Evolutionary conservation across 2,797 vertebrate genomes (phyloP).

Genomic region (Myripristis murdjan): DNA sequence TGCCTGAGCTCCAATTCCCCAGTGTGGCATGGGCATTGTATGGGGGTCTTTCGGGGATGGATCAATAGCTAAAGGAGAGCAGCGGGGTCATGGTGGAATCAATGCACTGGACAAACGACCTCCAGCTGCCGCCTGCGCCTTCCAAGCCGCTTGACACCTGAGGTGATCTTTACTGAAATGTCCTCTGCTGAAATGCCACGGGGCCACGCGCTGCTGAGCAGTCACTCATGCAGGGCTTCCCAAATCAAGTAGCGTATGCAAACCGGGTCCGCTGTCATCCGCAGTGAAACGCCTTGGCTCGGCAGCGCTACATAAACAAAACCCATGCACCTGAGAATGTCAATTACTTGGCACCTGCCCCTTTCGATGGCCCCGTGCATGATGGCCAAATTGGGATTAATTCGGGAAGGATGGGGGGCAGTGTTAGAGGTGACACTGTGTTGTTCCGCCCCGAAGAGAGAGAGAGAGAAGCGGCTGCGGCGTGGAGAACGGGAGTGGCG

Average conservation of each 20-base stretch:
- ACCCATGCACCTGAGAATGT: slow-evolving; percentile 82
- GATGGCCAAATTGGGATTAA: slow-evolving; percentile 85
- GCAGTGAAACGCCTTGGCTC: slow-evolving; percentile 71
- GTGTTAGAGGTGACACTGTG: slow-evolving; percentile 78
- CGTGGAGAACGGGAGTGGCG: slow-evolving; percentile 66
- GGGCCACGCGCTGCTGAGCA: slow-evolving; percentile 80
- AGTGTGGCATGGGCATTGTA: slow-evolving; percentile 68
- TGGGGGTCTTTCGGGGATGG: slow-evolving; percentile 71
- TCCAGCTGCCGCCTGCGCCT: slow-evolving; percentile 71
- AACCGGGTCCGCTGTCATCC: slow-evolving; percentile 72
- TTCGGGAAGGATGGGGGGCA: slow-evolving; percentile 74
- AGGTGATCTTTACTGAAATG: slow-evolving; percentile 80
- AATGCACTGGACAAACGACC: slow-evolving; percentile 81
- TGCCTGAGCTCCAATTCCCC: slow-evolving; percentile 56
- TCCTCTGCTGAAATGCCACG: slow-evolving; percentile 83
- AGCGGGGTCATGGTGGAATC: slow-evolving; percentile 77
- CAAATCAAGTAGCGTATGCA: slow-evolving; percentile 75
- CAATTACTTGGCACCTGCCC: slow-evolving; percentile 76
- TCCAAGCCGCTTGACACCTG: slow-evolving; percentile 79
- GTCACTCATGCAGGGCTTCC: slow-evolving; percentile 76
- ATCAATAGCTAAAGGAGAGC: slow-evolving; percentile 79
- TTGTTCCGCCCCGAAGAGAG: slow-evolving; percentile 68
- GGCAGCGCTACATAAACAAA: slow-evolving; percentile 80
- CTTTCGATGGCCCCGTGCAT: slow-evolving; percentile 62
- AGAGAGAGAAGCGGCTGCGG: slow-evolving; percentile 50